phyloP scores from a whole-genome alignment of 2,797 vertebrate species.

The Sebastolobus altivelis region DNA sequence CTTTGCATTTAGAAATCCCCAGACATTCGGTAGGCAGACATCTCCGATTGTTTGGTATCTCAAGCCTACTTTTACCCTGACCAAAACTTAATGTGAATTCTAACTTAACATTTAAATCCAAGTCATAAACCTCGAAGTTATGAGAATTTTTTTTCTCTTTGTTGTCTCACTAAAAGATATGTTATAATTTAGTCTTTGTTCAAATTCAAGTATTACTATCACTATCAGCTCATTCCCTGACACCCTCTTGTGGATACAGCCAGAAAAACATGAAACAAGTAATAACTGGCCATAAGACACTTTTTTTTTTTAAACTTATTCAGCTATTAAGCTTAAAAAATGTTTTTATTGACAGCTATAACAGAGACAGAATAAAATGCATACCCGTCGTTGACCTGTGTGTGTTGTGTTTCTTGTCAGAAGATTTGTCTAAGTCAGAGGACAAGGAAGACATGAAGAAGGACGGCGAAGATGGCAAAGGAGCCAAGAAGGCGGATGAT shows the following conservation, averaged over 20 bases:
- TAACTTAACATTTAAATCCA: not conserved
- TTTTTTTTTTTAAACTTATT: not conserved
- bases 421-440: slow-evolving; percentile 84
- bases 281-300: not conserved
- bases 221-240: not conserved
- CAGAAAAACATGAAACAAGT: not conserved
- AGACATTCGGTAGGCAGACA: not conserved
- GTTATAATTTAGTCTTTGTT: not conserved
- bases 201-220: not conserved
- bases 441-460: slow-evolving; percentile 86
- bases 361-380: not conserved
- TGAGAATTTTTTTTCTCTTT: not conserved
- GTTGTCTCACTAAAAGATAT: not conserved
- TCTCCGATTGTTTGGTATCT: not conserved
- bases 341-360: not conserved
- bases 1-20: too few species aligned
- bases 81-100: not conserved
- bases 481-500: slow-evolving; percentile 74
- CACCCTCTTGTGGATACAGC: not conserved
- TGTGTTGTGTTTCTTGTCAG: slow-evolving; percentile 62
- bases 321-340: not conserved
- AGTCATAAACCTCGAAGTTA: not conserved
- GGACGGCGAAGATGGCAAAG: slow-evolving; percentile 82
- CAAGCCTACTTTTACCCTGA: not conserved
- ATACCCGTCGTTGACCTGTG: not conserved